phyloP scores from a whole-genome alignment of 2,888 invertebrate species.

The Nomada fabriciana region DNA sequence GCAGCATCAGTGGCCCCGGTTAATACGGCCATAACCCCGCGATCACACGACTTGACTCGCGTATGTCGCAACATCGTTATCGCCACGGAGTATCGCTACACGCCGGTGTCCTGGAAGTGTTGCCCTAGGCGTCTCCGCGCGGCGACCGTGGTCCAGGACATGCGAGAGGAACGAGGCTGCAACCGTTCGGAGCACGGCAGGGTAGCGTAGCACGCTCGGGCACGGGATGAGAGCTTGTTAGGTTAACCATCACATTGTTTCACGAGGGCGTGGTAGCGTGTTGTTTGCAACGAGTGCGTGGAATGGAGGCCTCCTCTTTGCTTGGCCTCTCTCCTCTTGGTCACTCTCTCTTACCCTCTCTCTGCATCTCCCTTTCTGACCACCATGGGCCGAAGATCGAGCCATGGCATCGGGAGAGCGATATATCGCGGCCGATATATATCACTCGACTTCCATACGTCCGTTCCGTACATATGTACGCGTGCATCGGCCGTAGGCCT shows the following conservation, averaged over 20 bases:
- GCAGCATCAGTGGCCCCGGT: constrained; percentile 4
- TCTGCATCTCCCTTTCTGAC: constrained; percentile 23
- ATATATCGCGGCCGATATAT: constrained; percentile 77
- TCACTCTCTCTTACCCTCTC: not conserved
- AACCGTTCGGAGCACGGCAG: constrained; percentile 65
- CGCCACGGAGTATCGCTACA: constrained; percentile 52
- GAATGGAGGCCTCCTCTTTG: constrained; percentile 43
- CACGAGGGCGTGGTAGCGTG: constrained; percentile 72
- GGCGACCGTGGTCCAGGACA: constrained; percentile 31
- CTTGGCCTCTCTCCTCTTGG: constrained; percentile 1
- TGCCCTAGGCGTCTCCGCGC: constrained; percentile 64
- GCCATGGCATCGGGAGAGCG: constrained; percentile 72
- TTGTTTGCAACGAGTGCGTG: constrained; percentile 64
- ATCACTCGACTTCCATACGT: constrained; percentile 75
- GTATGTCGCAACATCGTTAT: constrained; percentile 64
- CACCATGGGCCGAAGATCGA: constrained; percentile 67
- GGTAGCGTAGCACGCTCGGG: constrained; percentile 51
- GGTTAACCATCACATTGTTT: constrained; percentile 79
- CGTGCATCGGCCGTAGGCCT: constrained; percentile 60
- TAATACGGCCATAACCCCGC: constrained; percentile 41
- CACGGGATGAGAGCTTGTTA: constrained; percentile 76
- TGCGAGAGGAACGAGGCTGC: constrained; percentile 53
- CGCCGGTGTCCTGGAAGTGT: constrained; percentile 67
- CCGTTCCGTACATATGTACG: constrained; percentile 60
- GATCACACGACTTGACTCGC: constrained; percentile 49